These are phyloP conservation scores for Lasiurus borealis DNA, from an alignment of 2,113 vertebrate genomes.

Conservation along the genomic window DNA sequence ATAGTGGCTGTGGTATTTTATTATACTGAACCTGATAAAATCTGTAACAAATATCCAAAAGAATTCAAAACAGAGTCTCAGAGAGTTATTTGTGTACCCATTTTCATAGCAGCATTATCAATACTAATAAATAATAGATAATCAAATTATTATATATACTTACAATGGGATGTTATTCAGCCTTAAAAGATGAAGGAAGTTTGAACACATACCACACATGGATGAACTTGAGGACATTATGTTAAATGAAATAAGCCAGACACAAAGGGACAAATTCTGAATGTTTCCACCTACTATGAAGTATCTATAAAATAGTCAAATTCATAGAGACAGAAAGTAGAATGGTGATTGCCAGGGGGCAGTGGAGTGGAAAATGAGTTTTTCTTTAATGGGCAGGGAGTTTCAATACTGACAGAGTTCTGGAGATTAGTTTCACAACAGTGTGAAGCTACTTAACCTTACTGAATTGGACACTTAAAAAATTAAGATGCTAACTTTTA, in stretches of 20 bases:
- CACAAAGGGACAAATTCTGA: not conserved
- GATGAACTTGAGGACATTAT: not conserved
- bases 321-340: not conserved
- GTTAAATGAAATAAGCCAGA: not conserved
- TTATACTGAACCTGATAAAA: not conserved
- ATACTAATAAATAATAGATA: not conserved
- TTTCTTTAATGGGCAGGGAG: not conserved
- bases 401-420: not conserved
- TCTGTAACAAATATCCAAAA: not conserved
- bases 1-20: not conserved
- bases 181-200: not conserved
- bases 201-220: not conserved
- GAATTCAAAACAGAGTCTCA: not conserved
- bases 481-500: not conserved
- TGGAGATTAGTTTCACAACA: not conserved
- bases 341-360: not conserved
- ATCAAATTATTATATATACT: not conserved
- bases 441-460: not conserved
- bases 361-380: not conserved
- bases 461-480: not conserved
- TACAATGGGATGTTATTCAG: not conserved
- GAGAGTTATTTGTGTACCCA: not conserved
- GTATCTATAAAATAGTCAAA: not conserved
- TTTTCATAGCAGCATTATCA: not conserved
- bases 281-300: not conserved